Base-by-base conservation (phyloP, 2,888 invertebrate genomes). In the Drosophila prostipennis region DNA sequence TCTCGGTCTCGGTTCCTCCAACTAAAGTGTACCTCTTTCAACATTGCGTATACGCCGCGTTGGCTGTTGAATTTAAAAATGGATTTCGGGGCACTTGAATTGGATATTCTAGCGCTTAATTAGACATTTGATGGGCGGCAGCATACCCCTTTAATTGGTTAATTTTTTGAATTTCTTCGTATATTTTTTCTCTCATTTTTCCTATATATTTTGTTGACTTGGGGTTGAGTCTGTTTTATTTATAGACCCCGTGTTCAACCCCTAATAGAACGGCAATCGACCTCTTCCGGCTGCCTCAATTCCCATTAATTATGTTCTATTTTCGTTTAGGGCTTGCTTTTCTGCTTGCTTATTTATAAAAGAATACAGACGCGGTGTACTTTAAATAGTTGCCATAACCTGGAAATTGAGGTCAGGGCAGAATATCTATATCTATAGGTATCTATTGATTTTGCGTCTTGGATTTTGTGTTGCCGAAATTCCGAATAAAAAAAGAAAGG, bases 231-330 rank as follows among this genome's bases (percentile, higher is more conserved):
- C 7, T 19, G 13, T 6, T 11, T 10, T 70, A 70, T 72, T 54
- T 72, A 54, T 72, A 72, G 53, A 39, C 37, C 13, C 13, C 29
- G 26, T 1, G 3, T 7, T 16, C 36, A 40, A 42, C n/a, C 37
- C 55, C 19, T 1, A 8, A n/a, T 23, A 10, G n/a, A 16, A 37
- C 63, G 36, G 36, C 46, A 49, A 37, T 69, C 69, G 42, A 43
- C 40, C 48, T 52, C 40, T 43, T 58, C 32, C 65, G 65, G 58
- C 73, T 55, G 76, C 14, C 56, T 40, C 39, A 57, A 56, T 74
- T 64, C 76, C 63, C 77, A 64, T 60, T 79, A 72, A 77, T 73
- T 60, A 63, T 77, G 40, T 79, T 63, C 63, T 64, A 72, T 73
- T 72, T 77, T 55, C 23, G 60, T 61, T 59, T 46, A 43, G 3